These are phyloP conservation scores for Epsilonema sp. DNA, from an alignment of 2,888 invertebrate genomes.

Conservation along the genomic window DNA sequence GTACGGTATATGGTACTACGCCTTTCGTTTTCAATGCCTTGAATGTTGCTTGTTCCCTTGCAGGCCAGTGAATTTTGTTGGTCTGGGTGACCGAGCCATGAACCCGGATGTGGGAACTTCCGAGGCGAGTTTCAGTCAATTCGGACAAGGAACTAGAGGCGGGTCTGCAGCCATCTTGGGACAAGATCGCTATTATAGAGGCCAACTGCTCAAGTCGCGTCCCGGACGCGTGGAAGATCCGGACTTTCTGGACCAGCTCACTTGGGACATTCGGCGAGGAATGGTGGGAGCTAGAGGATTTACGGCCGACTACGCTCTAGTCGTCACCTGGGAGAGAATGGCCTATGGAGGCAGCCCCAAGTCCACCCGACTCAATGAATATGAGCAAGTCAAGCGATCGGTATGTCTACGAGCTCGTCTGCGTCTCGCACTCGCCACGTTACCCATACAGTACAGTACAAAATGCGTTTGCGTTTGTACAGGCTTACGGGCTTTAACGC, in stretches of 20 bases:
- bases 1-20: no score
- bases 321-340: slow-evolving; percentile 83
- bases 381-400: slow-evolving; percentile 9
- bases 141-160: no score
- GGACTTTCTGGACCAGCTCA: slow-evolving; percentile 16
- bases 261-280: slow-evolving; percentile 61
- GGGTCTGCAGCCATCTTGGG: no score
- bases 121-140: no score
- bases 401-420: no score
- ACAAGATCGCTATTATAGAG: not conserved
- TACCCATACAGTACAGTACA: no score
- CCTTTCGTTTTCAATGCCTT: no score
- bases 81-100: no score
- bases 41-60: not conserved
- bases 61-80: not conserved
- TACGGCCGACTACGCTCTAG: slow-evolving; percentile 62
- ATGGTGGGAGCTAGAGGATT: slow-evolving; percentile 69
- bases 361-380: slow-evolving; percentile 10
- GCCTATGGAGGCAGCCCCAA: slow-evolving; percentile 20
- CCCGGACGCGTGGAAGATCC: slow-evolving; percentile 16
- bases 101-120: no score
- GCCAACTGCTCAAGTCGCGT: slow-evolving; percentile 10
- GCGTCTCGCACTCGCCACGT: not conserved
- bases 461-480: not conserved
- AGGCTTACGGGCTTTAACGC: not conserved